Percentiles rank a stretch among this genome's conserved stretches.
phyloP scores from a whole-genome alignment of 1,140 invertebrate species.

The Patella vulgata region DNA sequence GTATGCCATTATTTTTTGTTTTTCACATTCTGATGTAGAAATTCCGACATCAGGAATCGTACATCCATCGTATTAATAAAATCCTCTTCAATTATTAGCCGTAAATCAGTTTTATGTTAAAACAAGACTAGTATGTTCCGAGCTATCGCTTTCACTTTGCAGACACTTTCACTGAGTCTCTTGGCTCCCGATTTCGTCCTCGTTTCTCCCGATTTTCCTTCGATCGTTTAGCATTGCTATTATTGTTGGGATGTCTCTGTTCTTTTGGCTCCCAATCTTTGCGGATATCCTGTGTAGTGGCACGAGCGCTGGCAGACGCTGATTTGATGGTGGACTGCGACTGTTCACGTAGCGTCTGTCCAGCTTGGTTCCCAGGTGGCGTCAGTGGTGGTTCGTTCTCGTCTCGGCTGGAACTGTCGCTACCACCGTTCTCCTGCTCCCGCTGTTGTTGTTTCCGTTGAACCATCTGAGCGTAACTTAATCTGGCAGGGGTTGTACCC shows the following conservation, averaged over 20 bases:
- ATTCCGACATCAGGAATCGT: no score
- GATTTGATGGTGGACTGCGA: conserved; percentile 7
- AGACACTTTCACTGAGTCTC: conserved; percentile 30
- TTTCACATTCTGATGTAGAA: no score
- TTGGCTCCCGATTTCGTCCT: conserved; percentile 28
- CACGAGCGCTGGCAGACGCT: conserved; percentile 11
- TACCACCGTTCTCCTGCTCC: conserved; percentile 33
- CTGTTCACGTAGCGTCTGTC: conserved; percentile 4
- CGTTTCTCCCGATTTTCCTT: conserved; percentile 54
- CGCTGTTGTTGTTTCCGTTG: conserved; percentile 73
- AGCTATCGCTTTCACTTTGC: conserved; percentile 20
- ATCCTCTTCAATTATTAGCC: no score
- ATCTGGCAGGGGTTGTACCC: conserved; percentile 49
- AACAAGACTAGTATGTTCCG: no score
- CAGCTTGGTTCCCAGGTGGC: conserved; percentile 4
- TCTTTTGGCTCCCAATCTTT: conserved; percentile 50
- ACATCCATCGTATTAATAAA: no score
- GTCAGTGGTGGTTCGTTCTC: conserved; percentile 13
- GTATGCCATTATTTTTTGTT: no score
- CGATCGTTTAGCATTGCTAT: conserved; percentile 31
- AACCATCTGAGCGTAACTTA: conserved; percentile 87
- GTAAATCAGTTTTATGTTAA: no score
- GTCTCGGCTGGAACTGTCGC: conserved; percentile 25
- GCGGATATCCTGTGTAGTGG: conserved; percentile 23
- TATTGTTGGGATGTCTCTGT: conserved; percentile 41